Evolutionary conservation across 2,113 vertebrate genomes (phyloP).

Genomic region (Paraplagusia blochii): DNA sequence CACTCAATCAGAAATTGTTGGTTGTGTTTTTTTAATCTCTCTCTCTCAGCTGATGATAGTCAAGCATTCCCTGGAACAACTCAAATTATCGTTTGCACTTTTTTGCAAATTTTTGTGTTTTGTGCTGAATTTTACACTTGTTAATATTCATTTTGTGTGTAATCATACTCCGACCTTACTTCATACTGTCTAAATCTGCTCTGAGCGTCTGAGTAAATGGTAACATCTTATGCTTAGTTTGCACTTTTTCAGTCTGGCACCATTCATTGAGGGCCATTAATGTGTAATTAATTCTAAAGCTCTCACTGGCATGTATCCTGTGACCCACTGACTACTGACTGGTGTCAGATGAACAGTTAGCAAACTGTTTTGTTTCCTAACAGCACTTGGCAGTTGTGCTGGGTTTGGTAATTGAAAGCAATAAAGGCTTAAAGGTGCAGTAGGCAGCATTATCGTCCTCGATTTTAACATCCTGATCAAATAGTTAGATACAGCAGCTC

Average conservation of each 20-base stretch:
- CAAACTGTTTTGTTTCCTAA: constrained; percentile 7
- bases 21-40: too few relatives aligned
- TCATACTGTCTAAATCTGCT: background rate
- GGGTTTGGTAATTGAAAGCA: constrained; percentile 8
- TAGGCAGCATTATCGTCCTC: too few relatives aligned
- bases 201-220: too few relatives aligned
- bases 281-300: constrained; percentile 1
- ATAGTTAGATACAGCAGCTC: too few relatives aligned
- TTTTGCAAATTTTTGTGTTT: background rate
- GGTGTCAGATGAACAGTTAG: constrained; percentile 41
- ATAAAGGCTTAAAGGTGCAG: background rate
- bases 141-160: too few relatives aligned
- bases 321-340: background rate
- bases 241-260: constrained; percentile 52
- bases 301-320: constrained; percentile 1
- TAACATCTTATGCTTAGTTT: background rate
- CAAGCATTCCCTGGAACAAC: too few relatives aligned
- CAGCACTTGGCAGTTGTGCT: constrained; percentile 20
- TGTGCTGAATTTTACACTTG: too few relatives aligned
- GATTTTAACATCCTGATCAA: too few relatives aligned
- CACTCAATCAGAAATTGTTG: background rate
- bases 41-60: too few relatives aligned
- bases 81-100: background rate
- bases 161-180: too few relatives aligned
- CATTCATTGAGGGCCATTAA: background rate